Base-by-base conservation (phyloP, 2,888 invertebrate species). In the Xiphydria camelus region DNA sequence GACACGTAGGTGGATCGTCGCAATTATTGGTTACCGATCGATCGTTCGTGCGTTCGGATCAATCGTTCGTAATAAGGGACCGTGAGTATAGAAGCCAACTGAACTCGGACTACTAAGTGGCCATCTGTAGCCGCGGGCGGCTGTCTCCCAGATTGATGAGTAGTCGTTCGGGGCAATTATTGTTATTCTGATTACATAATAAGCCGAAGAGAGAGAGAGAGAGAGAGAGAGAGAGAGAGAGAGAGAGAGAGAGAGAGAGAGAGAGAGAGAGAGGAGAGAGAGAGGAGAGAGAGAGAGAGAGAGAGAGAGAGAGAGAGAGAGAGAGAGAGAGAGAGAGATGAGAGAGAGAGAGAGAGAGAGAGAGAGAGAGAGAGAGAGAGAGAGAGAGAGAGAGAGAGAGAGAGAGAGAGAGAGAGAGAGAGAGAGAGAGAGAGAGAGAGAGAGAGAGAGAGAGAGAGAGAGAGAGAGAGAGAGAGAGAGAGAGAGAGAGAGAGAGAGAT, bases 181-280 rank as follows among this genome's bases (percentile, higher is more conserved):
- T 67, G 68, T 67, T 68, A 66, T 70, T 70, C 66, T 64, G 67
- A 69, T 71, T 73, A 68, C 57, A 64, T 71, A 72, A 29, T 29
- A 29, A 29, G 29, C 29, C 29, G n/a, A n/a, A n/a, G n/a, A n/a
- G n/a, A n/a, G n/a, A n/a, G n/a, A n/a, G n/a, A n/a, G n/a, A n/a
- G n/a, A n/a, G n/a, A n/a, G n/a, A n/a, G n/a, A n/a, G n/a, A n/a
- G n/a, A n/a, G n/a, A n/a, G n/a, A n/a, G n/a, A n/a, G n/a, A n/a
- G n/a, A n/a, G n/a, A n/a, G n/a, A n/a, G n/a, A n/a, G n/a, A n/a
- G 44, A 6, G 23, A 38, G 23, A 20, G 31, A 17, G 25, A 40
- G 45, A 41, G 40, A 53, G 42, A 47, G 45, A 37, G 35, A 36
- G 40, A 42, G 38, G 44, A 44, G 45, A 38, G 23, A 19, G 45